Evolutionary conservation across 2,888 invertebrate species (phyloP), one percentile per base, ranked within the genome.

Genomic region (Lasioglossum calceatum): DNA sequence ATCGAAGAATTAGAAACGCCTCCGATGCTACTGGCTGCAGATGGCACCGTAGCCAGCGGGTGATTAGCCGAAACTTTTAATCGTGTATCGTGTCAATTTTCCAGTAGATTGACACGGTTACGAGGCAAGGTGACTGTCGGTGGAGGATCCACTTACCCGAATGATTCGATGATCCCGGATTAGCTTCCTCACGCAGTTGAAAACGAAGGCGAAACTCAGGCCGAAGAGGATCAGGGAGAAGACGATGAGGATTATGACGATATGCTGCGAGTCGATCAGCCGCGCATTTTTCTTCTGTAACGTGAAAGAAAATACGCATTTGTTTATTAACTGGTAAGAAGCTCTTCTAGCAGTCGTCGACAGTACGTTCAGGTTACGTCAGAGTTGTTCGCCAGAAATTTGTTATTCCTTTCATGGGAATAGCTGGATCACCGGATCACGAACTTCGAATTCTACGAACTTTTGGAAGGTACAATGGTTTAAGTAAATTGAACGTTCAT

Each of bases 161-260:
- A 98, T 98, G 92, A 98, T 97, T 93, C 97, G 97, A 93, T 98
- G 98, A 96, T 98, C 98, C 94, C 98, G 97, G 92, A 98, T 97
- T 64, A 99, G 96, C 94, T 99, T 98, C 91, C 97, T 96, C 89
- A 98, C 96, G 95, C 98, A 98, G 94, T 98, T 98, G 96, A 98
- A 98, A 88, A 98, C 96, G 95, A 98, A 98, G 70, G 98, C 98
- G 94, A 98, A 97, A 93, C 98, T 98, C 97, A 99, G 98, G 47
- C 98, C 98, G 70, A 97, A 97, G 79, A 99, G 96, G 88, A 99
- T 98, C 82, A 98, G 96, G 39, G 98, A 98, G 95, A 98, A 98
- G 83, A 99, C 97, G 47, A 98, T 97, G 94, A 99, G 97, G 89
- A 99, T 98, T 92, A 98, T 98, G 94, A 98, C 96, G 94, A 98